Conservation (phyloP, 64 coral and sea anemone genomes). For the Platygyra sinensis region DNA sequence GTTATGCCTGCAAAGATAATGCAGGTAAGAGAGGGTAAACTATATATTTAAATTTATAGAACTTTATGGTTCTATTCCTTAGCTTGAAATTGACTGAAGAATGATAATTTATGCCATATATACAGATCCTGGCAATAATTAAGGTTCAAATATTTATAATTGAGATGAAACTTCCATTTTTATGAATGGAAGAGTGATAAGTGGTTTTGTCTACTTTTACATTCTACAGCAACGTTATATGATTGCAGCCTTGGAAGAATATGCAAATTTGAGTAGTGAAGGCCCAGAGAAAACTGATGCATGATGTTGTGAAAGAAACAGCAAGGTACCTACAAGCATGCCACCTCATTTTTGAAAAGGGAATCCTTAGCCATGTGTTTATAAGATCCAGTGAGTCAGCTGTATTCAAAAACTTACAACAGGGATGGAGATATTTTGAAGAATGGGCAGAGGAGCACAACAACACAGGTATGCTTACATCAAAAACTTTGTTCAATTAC, state of each 20-base stretch:
- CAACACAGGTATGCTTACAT: not conserved
- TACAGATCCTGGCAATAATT: too few species aligned
- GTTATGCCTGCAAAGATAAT: slow-evolving; percentile 56
- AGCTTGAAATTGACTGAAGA: too few species aligned
- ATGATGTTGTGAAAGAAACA: not conserved
- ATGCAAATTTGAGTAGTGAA: not conserved
- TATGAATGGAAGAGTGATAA: too few species aligned
- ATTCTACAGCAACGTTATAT: not conserved
- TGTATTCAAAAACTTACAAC: not conserved
- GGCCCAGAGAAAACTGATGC: not conserved
- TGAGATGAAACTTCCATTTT: too few species aligned
- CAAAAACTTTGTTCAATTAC: not conserved
- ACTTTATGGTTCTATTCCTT: too few species aligned
- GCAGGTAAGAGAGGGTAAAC: slow-evolving; percentile 17
- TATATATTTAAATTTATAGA: too few species aligned
- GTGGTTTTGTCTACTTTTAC: too few species aligned
- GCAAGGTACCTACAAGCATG: not conserved
- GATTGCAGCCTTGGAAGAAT: not conserved
- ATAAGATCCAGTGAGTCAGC: not conserved
- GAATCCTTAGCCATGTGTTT: not conserved
- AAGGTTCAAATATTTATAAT: too few species aligned
- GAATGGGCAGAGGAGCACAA: not conserved
- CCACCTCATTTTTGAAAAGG: not conserved
- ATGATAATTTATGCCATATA: too few species aligned
- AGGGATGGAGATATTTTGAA: not conserved